Evolutionary conservation across 2,888 invertebrate species (phyloP).

Genomic region (Frankliniella fusca): DNA sequence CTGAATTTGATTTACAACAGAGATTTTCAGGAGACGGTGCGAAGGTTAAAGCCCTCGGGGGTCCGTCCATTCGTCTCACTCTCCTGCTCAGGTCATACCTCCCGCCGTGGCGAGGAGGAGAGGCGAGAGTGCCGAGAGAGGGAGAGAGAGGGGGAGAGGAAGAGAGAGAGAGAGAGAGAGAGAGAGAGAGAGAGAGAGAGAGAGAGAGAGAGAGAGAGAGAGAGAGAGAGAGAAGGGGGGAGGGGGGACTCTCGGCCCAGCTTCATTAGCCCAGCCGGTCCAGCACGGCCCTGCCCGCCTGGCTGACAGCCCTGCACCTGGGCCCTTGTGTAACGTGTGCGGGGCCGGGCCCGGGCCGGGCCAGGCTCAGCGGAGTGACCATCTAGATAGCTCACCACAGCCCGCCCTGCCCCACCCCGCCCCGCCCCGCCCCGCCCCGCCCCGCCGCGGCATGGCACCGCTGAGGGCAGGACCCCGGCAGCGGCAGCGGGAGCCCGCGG

Average conservation of each 20-base stretch:
- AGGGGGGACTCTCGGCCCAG: background rate
- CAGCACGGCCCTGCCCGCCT: too few species aligned
- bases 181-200: background rate
- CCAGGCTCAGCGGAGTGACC: background rate
- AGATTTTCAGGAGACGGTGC: too few species aligned
- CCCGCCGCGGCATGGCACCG: background rate
- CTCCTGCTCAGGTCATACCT: background rate
- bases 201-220: background rate
- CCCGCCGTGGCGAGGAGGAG: background rate
- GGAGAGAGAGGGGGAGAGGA: background rate
- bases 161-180: background rate
- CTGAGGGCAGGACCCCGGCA: background rate
- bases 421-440: background rate
- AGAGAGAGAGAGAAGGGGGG: background rate
- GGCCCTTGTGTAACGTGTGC: background rate
- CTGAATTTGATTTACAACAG: too few species aligned
- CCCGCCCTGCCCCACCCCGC: background rate
- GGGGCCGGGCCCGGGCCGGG: background rate
- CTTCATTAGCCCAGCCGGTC: background rate
- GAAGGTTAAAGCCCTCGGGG: too few species aligned
- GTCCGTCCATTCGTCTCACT: too few species aligned
- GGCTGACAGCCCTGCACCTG: background rate
- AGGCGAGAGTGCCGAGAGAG: background rate
- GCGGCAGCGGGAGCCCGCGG: background rate
- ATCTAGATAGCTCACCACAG: background rate